Evolutionary conservation across 2,797 vertebrate species (phyloP), one percentile per base, ranked within the genome.

Genomic region (Hirundo rustica): DNA sequence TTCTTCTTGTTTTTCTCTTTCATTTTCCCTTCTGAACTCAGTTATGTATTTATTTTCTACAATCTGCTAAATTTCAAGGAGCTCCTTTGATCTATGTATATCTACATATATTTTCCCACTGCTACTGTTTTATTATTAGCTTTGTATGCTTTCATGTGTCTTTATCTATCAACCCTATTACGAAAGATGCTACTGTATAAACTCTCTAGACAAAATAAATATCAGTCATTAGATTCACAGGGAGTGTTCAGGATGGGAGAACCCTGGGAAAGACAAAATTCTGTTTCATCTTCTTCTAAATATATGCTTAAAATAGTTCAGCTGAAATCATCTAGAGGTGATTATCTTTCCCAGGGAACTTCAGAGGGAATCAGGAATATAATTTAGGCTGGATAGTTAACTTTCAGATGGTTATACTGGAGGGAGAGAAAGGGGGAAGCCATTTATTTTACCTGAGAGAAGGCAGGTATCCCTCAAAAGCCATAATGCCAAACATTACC

Each of bases 41-140:
- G 76, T 89, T 94, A 85, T 62, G 47, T 47, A 85, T 91, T 93
- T 89, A 76, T 95, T 94, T 93, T 95, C 77, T 73, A 65, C 55
- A 89, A 88, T 86, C 80, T 79, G 48, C 82, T 68, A 77, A 88
- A 92, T 94, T 96, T 93, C 84, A 92, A 92, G 48, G 38, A 83
- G 36, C 29, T 91, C 60, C 86, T 97, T 96, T 96, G 92, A 94
- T 95, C 88, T 88, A 44, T 83, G 76, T 62, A 88, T 91, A 86
- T 83, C 82, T 84, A 76, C 76, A 79, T 65, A 61, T 13, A 93
- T 91, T 95, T 95, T 87, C 90, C 92, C 82, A 76, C 58, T 78
- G 80, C 82, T 94, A 78, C 75, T 83, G 55, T 89, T 95, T 96
- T 88, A 95, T 95, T 96, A 89, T 96, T 96, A 92, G 82, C 68